Percentiles rank a stretch among this genome's conserved stretches.
phyloP scores from a whole-genome alignment of 2,888 invertebrate species.

The Proisotoma minuta region DNA sequence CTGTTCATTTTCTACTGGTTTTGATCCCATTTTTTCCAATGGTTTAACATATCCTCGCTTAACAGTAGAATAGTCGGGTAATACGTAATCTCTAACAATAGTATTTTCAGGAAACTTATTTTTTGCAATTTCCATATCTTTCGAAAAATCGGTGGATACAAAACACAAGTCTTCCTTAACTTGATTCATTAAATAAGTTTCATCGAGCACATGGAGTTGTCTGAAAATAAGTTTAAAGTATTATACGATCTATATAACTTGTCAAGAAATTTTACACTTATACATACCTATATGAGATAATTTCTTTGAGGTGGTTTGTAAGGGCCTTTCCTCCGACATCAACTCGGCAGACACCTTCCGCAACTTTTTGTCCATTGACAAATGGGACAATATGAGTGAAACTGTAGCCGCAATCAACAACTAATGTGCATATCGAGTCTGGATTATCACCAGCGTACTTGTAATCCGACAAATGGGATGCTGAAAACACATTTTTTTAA shows the following conservation, averaged over 20 bases:
- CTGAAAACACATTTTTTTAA: slow-evolving; percentile 49
- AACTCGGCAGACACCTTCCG: slow-evolving; percentile 70
- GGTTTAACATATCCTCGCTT: slow-evolving; percentile 69
- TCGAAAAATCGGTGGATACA: slow-evolving; percentile 76
- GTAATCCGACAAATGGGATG: slow-evolving; percentile 73
- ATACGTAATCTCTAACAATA: slow-evolving; percentile 81
- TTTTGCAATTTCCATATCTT: slow-evolving; percentile 69
- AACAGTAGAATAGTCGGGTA: slow-evolving; percentile 91
- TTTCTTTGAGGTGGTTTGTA: slow-evolving; percentile 96
- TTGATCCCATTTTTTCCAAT: slow-evolving; percentile 52
- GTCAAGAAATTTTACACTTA: not conserved
- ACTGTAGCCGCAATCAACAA: slow-evolving; percentile 93
- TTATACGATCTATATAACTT: not conserved
- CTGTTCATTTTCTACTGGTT: slow-evolving; percentile 53
- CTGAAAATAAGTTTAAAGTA: slow-evolving; percentile 50
- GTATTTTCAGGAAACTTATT: slow-evolving; percentile 59
- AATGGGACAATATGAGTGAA: slow-evolving; percentile 93
- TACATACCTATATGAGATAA: slow-evolving; percentile 77
- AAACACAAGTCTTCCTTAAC: slow-evolving; percentile 96
- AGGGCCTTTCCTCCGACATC: slow-evolving; percentile 95
- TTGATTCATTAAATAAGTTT: slow-evolving; percentile 96
- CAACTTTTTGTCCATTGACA: slow-evolving; percentile 67
- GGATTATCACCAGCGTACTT: slow-evolving; percentile 60
- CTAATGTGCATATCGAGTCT: slow-evolving; percentile 62
- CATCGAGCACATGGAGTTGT: slow-evolving; percentile 97